Evolutionary conservation across 2,888 invertebrate genomes (phyloP).

Genomic region (Macrophya annulata): DNA sequence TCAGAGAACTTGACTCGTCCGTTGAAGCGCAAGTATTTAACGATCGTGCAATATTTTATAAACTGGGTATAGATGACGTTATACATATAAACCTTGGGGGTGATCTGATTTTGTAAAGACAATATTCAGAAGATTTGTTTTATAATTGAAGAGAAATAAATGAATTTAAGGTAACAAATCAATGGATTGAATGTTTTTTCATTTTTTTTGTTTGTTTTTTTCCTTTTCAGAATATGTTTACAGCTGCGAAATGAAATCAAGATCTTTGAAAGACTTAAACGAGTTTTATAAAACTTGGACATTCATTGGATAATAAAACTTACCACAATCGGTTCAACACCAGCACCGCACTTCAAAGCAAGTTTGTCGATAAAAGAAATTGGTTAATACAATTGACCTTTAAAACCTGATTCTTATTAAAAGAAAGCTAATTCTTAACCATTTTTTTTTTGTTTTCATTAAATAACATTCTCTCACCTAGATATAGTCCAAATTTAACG

Average conservation of each 20-base stretch:
- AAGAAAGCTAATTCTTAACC: not conserved
- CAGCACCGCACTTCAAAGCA: conserved; percentile 78
- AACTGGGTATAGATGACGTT: not conserved
- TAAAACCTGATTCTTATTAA: conserved; percentile 14
- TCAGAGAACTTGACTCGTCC: conserved; percentile 51
- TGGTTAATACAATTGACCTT: conserved; percentile 49
- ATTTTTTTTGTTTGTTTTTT: not conserved
- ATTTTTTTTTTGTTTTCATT: not conserved
- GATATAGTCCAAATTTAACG: not conserved
- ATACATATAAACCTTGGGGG: not conserved
- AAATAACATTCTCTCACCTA: not conserved
- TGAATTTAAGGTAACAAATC: not conserved
- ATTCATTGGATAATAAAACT: conserved; percentile 81
- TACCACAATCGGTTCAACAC: conserved; percentile 98
- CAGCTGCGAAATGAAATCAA: not conserved
- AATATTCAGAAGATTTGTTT: not conserved
- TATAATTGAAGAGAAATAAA: not conserved
- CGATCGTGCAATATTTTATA: conserved; percentile 47
- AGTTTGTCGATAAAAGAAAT: conserved; percentile 77
- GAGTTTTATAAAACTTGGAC: not conserved
- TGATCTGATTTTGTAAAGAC: not conserved
- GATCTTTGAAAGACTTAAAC: not conserved
- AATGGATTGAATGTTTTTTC: not conserved
- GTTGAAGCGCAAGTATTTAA: conserved; percentile 52
- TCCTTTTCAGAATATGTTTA: not conserved